Evolutionary conservation across 1,140 invertebrate genomes (phyloP), one percentile per base, ranked within the genome.

Genomic region (Elysia chlorotica): DNA sequence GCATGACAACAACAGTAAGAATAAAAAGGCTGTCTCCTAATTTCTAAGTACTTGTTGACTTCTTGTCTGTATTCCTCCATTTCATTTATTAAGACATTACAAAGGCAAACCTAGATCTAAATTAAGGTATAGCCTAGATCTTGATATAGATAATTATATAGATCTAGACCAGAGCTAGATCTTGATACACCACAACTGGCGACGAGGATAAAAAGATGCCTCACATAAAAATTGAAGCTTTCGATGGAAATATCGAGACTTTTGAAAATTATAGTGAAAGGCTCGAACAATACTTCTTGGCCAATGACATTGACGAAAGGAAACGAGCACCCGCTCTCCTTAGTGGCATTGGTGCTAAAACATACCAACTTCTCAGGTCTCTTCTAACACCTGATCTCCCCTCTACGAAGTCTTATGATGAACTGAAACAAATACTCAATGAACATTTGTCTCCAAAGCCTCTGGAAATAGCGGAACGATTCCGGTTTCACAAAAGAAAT

Each of bases 401-500:
- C 28, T 59, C 56, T 23, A 23, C 73, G 63, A 48, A 38, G 59
- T 14, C 41, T 10, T 76, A 59, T 19, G 37, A 38, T 1, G 48
- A 65, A 23, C 23, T 77, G 21, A 35, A 57, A 30, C 28, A 6
- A 33, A 59, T 63, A 3, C 62, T 74, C 17, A 36, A 62, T 38
- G 38, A 56, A 71, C 76, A 68, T 48, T 61, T 72, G 10, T 31
- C 48, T 21, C 25, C 71, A 4, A 66, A 71, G 35, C 72, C 77
- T 31, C 33, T 76, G 14, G 59, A 74, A 4, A 78, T 78, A 54
- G 71, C 74, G 1, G 74, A 76, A 70, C 67, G 77, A 19, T 78
- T 74, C 36, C 28, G 69, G n/a, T 76, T 78, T 48, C 71, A 78
- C 57, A 76, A 74, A 41, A 10, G 74, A 21, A 63, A 76, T 28